These are phyloP conservation scores for Onthophagus taurus DNA, from an alignment of 1,140 invertebrate species.

Conservation along the genomic window DNA sequence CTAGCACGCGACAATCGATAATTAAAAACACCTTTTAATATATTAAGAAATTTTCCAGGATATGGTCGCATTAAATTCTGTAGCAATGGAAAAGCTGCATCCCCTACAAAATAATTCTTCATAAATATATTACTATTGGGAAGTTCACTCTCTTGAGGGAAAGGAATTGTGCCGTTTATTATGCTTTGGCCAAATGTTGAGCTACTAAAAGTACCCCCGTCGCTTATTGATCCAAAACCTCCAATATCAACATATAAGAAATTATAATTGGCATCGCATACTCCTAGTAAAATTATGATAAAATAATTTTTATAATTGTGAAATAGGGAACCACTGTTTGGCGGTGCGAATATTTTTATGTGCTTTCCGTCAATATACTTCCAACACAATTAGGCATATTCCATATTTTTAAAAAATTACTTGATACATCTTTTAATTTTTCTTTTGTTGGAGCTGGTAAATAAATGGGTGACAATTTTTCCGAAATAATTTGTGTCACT, in stretches of 20 bases:
- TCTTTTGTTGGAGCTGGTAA: slow-evolving; percentile 2
- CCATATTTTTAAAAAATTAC: slow-evolving; percentile 1
- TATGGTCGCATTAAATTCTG: too few species aligned
- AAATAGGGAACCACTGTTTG: slow-evolving; percentile 4
- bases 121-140: too few species aligned
- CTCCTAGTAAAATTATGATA: slow-evolving; percentile 1
- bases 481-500: slow-evolving; percentile 3
- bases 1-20: too few species aligned
- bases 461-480: neutral
- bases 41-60: too few species aligned
- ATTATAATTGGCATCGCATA: slow-evolving; percentile 3
- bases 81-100: too few species aligned
- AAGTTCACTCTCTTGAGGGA: too few species aligned
- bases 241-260: slow-evolving; percentile 11
- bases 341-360: neutral
- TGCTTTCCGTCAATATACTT: slow-evolving; percentile 6
- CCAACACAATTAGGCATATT: neutral
- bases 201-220: neutral
- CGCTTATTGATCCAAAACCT: slow-evolving; percentile 5
- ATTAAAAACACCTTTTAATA: too few species aligned
- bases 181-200: slow-evolving; percentile 1
- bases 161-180: neutral
- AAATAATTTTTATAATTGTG: slow-evolving; percentile 5
- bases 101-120: too few species aligned
- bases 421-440: slow-evolving; percentile 6